A percentile compares a stretch with the other conserved stretches of the same genome.
Conservation (phyloP, 2,113 vertebrate species). For the Xerus inauris region DNA sequence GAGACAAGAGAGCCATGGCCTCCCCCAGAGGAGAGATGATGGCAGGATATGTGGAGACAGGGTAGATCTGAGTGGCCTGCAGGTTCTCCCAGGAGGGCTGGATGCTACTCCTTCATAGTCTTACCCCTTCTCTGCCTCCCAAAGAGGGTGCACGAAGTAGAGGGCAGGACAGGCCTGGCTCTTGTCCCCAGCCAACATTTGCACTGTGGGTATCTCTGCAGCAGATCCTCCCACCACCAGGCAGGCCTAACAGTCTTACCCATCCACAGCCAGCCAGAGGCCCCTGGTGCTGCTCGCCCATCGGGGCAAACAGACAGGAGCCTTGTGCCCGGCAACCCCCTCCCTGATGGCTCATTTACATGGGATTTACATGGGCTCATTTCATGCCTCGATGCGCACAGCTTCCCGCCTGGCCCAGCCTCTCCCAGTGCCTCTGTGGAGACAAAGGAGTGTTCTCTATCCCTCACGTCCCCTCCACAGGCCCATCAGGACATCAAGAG, state of each 20-base stretch:
- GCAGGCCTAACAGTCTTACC: neutral
- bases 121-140: neutral
- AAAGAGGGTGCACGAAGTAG: neutral
- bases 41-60: neutral
- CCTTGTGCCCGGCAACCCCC: neutral
- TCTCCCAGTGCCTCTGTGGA: neutral
- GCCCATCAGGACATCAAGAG: neutral
- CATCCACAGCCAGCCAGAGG: neutral
- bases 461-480: neutral
- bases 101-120: neutral
- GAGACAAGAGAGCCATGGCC: neutral
- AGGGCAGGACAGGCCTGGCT: neutral
- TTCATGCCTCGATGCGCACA: slow-evolving; percentile 33
- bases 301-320: neutral
- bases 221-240: neutral
- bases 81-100: neutral
- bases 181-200: neutral
- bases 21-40: neutral
- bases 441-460: slow-evolving; percentile 9
- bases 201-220: neutral
- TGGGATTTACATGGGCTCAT: slow-evolving; percentile 68
- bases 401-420: neutral
- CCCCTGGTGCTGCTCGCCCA: neutral
- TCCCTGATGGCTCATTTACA: slow-evolving; percentile 37
- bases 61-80: neutral